Conservation (phyloP, 2,888 invertebrate species). For the Saturnia pavonia region DNA sequence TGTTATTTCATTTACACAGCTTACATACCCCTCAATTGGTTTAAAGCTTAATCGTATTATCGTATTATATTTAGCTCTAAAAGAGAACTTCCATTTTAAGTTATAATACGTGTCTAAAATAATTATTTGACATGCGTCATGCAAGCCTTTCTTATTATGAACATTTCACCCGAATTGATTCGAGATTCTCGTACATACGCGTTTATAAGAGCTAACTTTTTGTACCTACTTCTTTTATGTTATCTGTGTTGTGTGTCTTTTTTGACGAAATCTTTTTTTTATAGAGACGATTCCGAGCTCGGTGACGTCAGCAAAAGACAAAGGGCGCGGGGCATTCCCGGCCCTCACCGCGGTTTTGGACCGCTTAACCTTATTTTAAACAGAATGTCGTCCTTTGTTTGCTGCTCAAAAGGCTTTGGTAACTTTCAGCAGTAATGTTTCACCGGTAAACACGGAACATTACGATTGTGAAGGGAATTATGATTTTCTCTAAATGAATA, state of each 20-base stretch:
- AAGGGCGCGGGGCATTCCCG: background rate
- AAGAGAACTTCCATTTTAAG: too few species aligned
- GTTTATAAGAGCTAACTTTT: too few species aligned
- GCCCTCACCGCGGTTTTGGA: background rate
- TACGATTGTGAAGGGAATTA: background rate
- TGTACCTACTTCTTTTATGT: too few species aligned
- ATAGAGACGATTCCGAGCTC: background rate
- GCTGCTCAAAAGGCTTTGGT: constrained; percentile 7
- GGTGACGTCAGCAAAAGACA: constrained; percentile 3
- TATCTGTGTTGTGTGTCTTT: background rate
- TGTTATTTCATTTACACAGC: too few species aligned
- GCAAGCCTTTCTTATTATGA: too few species aligned
- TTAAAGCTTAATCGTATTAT: too few species aligned
- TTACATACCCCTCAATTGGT: too few species aligned
- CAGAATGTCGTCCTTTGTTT: constrained; percentile 1
- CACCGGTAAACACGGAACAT: background rate
- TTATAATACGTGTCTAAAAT: too few species aligned
- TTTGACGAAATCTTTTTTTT: background rate
- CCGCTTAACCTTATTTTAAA: constrained; percentile 4
- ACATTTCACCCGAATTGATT: too few species aligned
- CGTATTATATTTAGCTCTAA: too few species aligned
- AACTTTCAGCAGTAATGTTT: background rate
- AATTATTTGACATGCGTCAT: too few species aligned
- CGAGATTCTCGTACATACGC: too few species aligned
- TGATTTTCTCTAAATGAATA: background rate